Evolutionary conservation across 2,113 vertebrate genomes (phyloP).

Genomic region (Neopipo cinnamomea): DNA sequence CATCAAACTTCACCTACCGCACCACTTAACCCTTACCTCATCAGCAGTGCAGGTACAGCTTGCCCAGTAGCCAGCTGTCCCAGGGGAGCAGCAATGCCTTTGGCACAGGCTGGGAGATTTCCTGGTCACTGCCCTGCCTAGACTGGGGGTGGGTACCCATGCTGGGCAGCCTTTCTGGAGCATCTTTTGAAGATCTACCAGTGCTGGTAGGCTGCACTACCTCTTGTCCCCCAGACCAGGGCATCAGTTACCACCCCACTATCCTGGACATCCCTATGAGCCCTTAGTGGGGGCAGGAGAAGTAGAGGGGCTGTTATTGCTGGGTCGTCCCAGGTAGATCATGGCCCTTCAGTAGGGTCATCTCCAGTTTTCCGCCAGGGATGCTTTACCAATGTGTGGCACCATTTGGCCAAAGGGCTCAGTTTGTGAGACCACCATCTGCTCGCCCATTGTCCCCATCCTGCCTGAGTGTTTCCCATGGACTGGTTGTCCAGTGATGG

Average conservation of each 20-base stretch:
- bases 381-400: background rate
- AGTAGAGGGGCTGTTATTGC: background rate
- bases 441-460: fast-evolving
- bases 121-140: background rate
- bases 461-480: fast-evolving
- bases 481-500: fast-evolving
- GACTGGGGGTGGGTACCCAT: no score
- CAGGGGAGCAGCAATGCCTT: background rate
- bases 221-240: background rate
- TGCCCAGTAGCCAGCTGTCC: background rate
- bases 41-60: background rate
- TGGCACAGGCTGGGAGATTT: background rate
- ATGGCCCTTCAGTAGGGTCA: background rate
- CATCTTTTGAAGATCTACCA: background rate
- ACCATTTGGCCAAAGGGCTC: background rate
- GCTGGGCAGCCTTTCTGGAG: background rate
- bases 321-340: background rate
- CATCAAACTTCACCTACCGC: background rate
- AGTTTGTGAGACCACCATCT: fast-evolving
- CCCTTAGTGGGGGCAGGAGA: fast-evolving
- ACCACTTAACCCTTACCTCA: background rate
- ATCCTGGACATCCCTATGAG: background rate
- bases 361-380: background rate
- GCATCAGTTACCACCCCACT: fast-evolving
- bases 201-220: background rate